Evolutionary conservation across 2,888 invertebrate species (phyloP).

Genomic region (Stenurella melanura): DNA sequence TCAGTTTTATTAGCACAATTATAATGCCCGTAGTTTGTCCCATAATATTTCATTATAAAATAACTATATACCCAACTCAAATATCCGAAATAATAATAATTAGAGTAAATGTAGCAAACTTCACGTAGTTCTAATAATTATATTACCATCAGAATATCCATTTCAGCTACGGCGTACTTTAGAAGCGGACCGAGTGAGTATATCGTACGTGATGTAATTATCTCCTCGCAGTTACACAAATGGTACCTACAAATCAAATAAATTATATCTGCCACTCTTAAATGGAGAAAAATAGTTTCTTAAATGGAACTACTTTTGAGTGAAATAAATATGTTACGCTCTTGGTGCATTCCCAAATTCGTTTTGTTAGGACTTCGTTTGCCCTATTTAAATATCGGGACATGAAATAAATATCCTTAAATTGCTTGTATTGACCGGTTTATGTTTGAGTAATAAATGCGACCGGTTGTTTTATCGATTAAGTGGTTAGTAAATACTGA

Average conservation of each 20-base stretch:
- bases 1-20: no score
- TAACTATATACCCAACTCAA: neutral
- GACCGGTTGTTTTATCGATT: neutral
- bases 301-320: conserved; percentile 1
- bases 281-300: conserved; percentile 19
- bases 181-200: neutral
- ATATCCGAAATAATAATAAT: neutral
- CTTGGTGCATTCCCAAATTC: neutral
- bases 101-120: neutral
- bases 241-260: conserved; percentile 10
- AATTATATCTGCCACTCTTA: conserved; percentile 7
- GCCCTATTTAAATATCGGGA: no score
- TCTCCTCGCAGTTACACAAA: neutral
- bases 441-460: no score
- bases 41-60: no score
- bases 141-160: neutral
- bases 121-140: conserved; percentile 2
- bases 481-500: neutral
- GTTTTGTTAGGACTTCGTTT: neutral
- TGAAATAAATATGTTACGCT: neutral
- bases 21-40: no score
- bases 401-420: no score
- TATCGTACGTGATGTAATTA: conserved; percentile 4
- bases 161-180: neutral
- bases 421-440: no score